phyloP scores from a whole-genome alignment of 2,113 vertebrate genomes.

The Tyto alba region DNA sequence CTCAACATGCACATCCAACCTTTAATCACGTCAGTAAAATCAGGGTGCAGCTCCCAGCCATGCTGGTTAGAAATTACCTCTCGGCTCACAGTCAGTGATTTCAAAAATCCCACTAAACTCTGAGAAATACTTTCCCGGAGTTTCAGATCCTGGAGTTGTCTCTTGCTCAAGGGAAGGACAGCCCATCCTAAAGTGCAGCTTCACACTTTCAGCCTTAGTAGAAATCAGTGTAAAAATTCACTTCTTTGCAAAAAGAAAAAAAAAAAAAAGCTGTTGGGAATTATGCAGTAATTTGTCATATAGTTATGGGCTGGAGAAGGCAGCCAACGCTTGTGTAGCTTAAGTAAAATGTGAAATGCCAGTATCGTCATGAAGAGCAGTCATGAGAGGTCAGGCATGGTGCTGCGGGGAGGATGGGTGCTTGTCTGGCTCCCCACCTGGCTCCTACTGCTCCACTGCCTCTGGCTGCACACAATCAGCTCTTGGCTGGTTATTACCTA shows the following conservation, averaged over 20 bases:
- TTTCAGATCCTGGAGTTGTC: rapidly evolving
- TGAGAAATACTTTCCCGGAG: not conserved
- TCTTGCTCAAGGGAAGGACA: not conserved
- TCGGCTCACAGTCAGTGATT: not conserved
- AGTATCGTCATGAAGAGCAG: rapidly evolving
- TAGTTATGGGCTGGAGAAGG: not conserved
- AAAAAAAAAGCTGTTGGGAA: not conserved
- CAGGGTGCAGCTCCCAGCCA: not conserved
- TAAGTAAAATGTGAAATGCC: not conserved
- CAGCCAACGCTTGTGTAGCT: not conserved
- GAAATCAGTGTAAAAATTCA: not conserved
- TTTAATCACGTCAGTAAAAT: not conserved
- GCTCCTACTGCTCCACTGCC: not conserved
- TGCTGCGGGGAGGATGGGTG: not conserved
- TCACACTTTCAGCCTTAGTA: rapidly evolving
- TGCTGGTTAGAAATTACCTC: not conserved
- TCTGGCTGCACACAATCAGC: not conserved
- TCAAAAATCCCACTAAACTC: not conserved
- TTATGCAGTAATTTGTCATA: not conserved
- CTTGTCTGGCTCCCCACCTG: not conserved
- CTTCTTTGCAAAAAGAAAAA: not conserved
- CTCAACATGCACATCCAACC: not conserved
- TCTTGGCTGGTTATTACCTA: not conserved
- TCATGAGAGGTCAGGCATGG: not conserved
- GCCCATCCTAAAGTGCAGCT: not conserved